Evolutionary conservation across 2,888 invertebrate genomes (phyloP), one percentile per base, ranked within the genome.

Genomic region (Eristalis tenax): DNA sequence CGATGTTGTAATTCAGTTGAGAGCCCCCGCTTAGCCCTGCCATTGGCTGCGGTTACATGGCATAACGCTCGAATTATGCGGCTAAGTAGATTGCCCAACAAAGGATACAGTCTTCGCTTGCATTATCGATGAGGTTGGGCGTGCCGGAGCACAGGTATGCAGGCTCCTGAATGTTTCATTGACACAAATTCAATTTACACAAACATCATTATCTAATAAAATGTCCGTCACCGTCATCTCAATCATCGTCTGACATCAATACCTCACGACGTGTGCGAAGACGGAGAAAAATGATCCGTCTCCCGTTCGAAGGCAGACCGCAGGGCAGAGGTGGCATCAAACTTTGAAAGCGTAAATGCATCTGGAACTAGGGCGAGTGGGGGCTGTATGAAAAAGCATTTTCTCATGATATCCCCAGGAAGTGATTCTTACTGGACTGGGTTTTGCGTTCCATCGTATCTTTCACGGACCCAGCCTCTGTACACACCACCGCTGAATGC

Each of bases 1-100:
- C 61, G 56, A 65, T 70, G 74, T 86, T 86, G 69, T 83, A 86
- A 79, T 83, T 83, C 79, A 71, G 83, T 83, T 87, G 68, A 69
- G 66, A 69, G 59, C 64, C 50, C 8, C 70, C 57, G 63, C 59
- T 64, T 64, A 73, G 57, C 71, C 56, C 32, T 59, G 22, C 66
- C 66, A 65, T 40, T 69, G 50, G 26, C 15, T 69, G 59, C 32
- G 59, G 35, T 70, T 57, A 66, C 61, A 68, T 56, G 63, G 56
- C 69, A 63, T 68, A 68, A 74, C 68, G 80, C 74, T 50, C 68
- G 68, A 73, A 66, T 63, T 74, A 68, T 68, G 73, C 66, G 35
- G 22, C 26, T 22, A 32, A 59, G 63, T 74, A 23, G 80, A 68
- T 38, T 68, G 68, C 11, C 32, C 66, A 38, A 59, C 50, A 35